A percentile compares a stretch with the other conserved stretches of the same genome.
phyloP scores from a whole-genome alignment of 2,113 vertebrate species.

The Poicephalus meyeri region DNA sequence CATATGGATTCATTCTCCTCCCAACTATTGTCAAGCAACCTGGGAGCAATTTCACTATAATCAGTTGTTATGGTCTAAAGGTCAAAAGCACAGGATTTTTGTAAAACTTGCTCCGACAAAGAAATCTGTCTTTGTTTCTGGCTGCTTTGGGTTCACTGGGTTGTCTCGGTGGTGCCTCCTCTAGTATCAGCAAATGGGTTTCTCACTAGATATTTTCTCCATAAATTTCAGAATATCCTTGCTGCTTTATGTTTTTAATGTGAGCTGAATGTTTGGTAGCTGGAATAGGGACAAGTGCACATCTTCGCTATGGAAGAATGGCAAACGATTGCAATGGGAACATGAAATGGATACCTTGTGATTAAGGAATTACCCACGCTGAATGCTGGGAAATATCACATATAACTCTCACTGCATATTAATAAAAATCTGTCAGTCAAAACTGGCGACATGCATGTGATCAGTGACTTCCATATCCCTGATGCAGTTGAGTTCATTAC shows the following conservation, averaged over 20 bases:
- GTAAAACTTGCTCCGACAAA: constrained; percentile 14
- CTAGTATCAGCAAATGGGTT: background rate
- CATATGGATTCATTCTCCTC: constrained; percentile 40
- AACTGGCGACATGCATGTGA: background rate
- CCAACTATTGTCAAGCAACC: constrained; percentile 10
- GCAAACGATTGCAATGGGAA: background rate
- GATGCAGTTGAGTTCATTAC: background rate
- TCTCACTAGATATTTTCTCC: background rate
- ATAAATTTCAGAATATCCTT: background rate
- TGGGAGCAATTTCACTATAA: constrained; percentile 37
- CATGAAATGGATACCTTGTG: background rate
- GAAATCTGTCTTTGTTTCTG: constrained; percentile 3
- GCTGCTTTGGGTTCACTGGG: background rate
- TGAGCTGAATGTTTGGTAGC: constrained; percentile 5
- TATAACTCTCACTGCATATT: background rate
- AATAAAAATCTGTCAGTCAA: constrained; percentile 5
- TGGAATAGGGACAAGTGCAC: background rate
- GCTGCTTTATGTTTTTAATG: background rate
- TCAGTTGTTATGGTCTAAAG: background rate
- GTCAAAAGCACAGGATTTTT: constrained; percentile 35
- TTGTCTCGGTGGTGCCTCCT: background rate
- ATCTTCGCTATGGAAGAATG: background rate
- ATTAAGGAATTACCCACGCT: background rate
- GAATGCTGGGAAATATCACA: background rate
- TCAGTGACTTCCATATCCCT: background rate